A percentile compares a stretch with the other conserved stretches of the same genome.
Evolutionary conservation across 2,888 invertebrate genomes (phyloP).

Genomic region (Pecten maximus): DNA sequence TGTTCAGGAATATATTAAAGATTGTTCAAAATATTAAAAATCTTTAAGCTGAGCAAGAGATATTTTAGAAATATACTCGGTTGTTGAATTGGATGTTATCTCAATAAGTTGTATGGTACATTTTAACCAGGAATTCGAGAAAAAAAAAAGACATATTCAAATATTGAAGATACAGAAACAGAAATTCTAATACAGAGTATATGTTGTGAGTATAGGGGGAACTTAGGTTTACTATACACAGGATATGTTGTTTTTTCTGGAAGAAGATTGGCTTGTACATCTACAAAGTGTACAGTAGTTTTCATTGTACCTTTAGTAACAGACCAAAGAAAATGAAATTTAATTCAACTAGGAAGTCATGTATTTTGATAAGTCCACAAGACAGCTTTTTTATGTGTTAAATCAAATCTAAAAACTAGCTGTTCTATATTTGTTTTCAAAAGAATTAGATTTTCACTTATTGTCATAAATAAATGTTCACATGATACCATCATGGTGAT

Average conservation of each 20-base stretch:
- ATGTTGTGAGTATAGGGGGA: background rate
- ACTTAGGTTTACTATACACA: background rate
- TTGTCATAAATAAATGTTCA: too few species aligned
- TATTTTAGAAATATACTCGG: background rate
- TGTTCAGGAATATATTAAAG: background rate
- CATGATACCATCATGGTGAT: too few species aligned
- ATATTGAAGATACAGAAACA: background rate
- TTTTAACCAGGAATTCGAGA: background rate
- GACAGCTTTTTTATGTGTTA: too few species aligned
- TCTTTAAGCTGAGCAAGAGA: background rate
- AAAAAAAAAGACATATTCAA: background rate
- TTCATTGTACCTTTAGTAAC: background rate
- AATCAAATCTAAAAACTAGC: too few species aligned
- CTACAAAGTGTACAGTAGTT: conserved; percentile 2
- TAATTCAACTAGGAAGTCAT: too few species aligned
- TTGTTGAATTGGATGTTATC: background rate
- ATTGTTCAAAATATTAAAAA: background rate
- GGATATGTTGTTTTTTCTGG: background rate
- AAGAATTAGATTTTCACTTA: too few species aligned
- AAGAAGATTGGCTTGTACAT: conserved; percentile 11
- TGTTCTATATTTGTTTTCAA: too few species aligned
- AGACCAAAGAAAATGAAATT: background rate
- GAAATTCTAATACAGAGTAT: background rate
- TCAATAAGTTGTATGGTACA: background rate
- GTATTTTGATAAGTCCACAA: too few species aligned